Percentiles rank a stretch among this genome's conserved stretches.
phyloP scores from a whole-genome alignment of 2,888 invertebrate species.

The Stenolophus ochropezus region DNA sequence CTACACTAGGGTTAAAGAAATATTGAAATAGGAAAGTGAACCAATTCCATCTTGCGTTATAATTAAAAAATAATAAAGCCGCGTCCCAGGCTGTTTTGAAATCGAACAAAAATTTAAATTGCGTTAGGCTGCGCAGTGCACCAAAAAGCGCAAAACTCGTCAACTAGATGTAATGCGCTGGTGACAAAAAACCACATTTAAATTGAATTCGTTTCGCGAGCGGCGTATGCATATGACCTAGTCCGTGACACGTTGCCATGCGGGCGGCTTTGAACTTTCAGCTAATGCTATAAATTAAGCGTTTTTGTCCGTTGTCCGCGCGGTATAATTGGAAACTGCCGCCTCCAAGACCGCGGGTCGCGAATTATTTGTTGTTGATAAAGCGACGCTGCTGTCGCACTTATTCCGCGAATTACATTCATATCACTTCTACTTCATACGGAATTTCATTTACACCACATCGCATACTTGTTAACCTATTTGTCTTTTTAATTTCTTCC shows the following conservation, averaged over 20 bases:
- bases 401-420: background rate
- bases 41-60: background rate
- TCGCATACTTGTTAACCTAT: no score
- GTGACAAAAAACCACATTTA: constrained; percentile 42
- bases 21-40: background rate
- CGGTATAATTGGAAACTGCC: constrained; percentile 49
- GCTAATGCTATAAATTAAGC: constrained; percentile 50
- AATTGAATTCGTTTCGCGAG: constrained; percentile 43
- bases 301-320: constrained; percentile 48
- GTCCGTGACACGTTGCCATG: constrained; percentile 15
- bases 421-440: background rate
- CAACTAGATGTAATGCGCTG: constrained; percentile 35
- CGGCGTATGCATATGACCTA: constrained; percentile 38
- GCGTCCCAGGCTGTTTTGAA: constrained; percentile 15
- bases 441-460: no score
- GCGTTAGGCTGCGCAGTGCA: constrained; percentile 10
- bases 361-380: constrained; percentile 48
- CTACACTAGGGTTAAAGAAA: no score
- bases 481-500: no score
- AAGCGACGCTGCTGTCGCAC: background rate
- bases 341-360: constrained; percentile 44
- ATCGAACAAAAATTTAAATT: constrained; percentile 43
- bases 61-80: constrained; percentile 46
- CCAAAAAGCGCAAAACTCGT: constrained; percentile 36
- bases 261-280: constrained; percentile 43